phyloP scores from a whole-genome alignment of 2,888 invertebrate genomes.

The Trimorus sp. region DNA sequence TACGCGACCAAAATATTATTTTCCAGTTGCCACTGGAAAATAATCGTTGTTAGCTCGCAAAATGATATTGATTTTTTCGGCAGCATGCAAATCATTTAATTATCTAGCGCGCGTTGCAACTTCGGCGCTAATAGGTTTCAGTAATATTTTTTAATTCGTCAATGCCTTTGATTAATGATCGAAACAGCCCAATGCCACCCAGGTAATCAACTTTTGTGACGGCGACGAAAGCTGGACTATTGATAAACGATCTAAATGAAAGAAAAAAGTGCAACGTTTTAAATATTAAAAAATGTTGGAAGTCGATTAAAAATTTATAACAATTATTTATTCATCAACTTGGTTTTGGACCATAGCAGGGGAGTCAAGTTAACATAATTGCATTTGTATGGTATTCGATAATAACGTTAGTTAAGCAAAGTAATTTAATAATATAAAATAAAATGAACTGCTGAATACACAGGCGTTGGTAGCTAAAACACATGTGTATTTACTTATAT shows the following conservation, averaged over 20 bases:
- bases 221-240: constrained; percentile 20
- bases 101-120: neutral
- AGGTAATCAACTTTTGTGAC: constrained; percentile 50
- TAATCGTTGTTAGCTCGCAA: no score
- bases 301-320: constrained; percentile 9
- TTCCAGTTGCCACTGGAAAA: no score
- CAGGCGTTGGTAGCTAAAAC: no score
- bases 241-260: constrained; percentile 34
- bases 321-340: no score
- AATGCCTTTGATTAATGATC: constrained; percentile 51
- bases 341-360: neutral
- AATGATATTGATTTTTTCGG: neutral
- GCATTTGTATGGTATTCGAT: neutral
- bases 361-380: no score
- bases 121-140: constrained; percentile 24
- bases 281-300: constrained; percentile 9
- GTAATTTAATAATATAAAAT: no score
- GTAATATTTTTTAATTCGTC: constrained; percentile 46
- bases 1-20: no score
- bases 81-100: constrained; percentile 24
- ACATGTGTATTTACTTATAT: no score
- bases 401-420: no score
- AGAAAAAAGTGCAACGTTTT: neutral
- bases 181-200: constrained; percentile 33
- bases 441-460: no score